phyloP scores from a whole-genome alignment of 1,140 invertebrate species.

The Euborellia annulipes region DNA sequence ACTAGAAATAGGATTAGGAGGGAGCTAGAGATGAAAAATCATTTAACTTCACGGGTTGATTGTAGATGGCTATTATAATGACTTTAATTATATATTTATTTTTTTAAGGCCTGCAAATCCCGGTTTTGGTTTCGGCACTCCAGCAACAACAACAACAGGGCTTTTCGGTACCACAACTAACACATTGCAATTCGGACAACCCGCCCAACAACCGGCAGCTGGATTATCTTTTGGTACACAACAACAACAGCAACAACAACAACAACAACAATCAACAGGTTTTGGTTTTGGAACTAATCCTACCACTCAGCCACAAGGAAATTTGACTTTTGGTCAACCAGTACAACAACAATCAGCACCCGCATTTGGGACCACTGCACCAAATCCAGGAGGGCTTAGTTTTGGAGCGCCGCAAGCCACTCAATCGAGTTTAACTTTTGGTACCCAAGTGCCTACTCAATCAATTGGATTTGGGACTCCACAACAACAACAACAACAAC shows the following conservation, averaged over 20 bases:
- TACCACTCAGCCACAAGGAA: constrained; percentile 2
- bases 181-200: neutral
- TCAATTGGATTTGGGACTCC: neutral
- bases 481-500: constrained; percentile 5
- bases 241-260: constrained; percentile 12
- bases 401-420: constrained; percentile 9
- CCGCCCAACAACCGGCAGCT: constrained; percentile 14
- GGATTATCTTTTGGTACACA: constrained; percentile 16
- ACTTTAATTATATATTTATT: too few species aligned
- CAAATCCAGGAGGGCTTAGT: constrained; percentile 13
- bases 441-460: constrained; percentile 11
- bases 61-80: too few species aligned
- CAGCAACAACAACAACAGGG: constrained; percentile 16
- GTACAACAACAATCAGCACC: constrained; percentile 12
- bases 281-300: constrained; percentile 17
- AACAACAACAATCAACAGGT: constrained; percentile 10
- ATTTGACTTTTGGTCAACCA: constrained; percentile 13
- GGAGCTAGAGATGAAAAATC: too few species aligned
- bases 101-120: constrained; percentile 13
- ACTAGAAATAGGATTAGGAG: too few species aligned
- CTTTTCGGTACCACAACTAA: constrained; percentile 8
- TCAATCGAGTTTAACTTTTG: constrained; percentile 18
- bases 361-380: constrained; percentile 5
- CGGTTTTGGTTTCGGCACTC: constrained; percentile 20
- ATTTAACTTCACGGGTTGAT: too few species aligned